phyloP scores from a whole-genome alignment of 2,797 vertebrate species.

The Petrocephalus schoutedeni region DNA sequence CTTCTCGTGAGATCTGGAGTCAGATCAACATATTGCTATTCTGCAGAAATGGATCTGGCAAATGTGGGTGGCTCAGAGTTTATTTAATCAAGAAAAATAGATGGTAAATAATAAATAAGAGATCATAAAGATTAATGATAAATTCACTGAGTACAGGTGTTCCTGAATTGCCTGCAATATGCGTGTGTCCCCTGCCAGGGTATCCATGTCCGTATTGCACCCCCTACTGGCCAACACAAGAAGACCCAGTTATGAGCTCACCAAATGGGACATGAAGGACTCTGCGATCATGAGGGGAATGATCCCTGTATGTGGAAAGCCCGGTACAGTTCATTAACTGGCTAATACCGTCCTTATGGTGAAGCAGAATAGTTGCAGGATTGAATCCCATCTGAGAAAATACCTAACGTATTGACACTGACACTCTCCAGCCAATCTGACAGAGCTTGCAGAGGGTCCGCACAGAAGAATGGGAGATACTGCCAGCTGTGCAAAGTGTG shows the following conservation, averaged over 20 bases:
- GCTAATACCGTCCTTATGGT: neutral
- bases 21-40: neutral
- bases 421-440: neutral
- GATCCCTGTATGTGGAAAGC: neutral
- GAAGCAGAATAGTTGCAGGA: too few relatives aligned
- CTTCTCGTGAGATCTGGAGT: neutral
- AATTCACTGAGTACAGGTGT: neutral
- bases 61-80: neutral
- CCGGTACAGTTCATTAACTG: neutral
- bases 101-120: neutral
- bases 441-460: neutral
- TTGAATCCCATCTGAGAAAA: neutral
- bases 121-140: neutral
- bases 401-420: neutral
- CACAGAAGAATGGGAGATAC: neutral
- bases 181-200: neutral
- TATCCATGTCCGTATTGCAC: neutral
- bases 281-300: neutral
- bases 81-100: neutral
- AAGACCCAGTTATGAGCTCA: neutral
- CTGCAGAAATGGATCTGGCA: neutral
- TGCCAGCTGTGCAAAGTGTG: neutral
- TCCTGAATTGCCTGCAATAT: neutral
- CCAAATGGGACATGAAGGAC: neutral
- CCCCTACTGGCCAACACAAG: neutral